Percentiles rank a stretch among this genome's conserved stretches.
Evolutionary conservation across 2,113 vertebrate genomes (phyloP).

Genomic region (Catharus bicknelli): DNA sequence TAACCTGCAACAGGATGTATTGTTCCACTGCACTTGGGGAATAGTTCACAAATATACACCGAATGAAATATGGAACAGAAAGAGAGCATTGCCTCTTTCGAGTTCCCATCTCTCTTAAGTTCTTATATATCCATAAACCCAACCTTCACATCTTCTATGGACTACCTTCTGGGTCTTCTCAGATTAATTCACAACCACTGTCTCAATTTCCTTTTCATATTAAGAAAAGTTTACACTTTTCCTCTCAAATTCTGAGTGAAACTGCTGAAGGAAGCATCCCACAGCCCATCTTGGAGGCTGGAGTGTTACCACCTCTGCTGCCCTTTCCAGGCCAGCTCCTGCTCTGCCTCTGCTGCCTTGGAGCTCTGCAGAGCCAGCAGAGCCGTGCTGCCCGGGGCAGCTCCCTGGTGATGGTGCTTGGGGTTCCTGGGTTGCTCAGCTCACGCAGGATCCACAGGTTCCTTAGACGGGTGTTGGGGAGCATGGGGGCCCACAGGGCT

Average conservation of each 20-base stretch:
- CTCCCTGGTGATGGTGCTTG: rapidly evolving
- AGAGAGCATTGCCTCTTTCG: rapidly evolving
- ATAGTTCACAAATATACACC: not conserved
- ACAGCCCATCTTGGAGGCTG: not conserved
- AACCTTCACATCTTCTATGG: not conserved
- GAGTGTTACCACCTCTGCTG: not conserved
- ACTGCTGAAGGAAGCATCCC: not conserved
- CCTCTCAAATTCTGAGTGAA: not conserved
- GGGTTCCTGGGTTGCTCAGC: rapidly evolving
- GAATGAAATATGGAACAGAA: not conserved
- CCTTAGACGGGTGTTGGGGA: rapidly evolving
- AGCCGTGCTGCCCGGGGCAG: rapidly evolving
- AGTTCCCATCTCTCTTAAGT: not conserved
- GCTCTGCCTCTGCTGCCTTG: not conserved
- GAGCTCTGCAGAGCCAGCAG: rapidly evolving
- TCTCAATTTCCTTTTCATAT: not conserved
- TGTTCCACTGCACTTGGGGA: not conserved
- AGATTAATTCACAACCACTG: not conserved
- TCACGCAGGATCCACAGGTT: rapidly evolving
- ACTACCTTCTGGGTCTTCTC: not conserved
- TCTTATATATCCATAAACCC: not conserved
- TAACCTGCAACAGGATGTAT: not conserved
- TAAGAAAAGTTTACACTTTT: not conserved
- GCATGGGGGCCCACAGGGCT: rapidly evolving
- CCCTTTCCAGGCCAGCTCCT: rapidly evolving